A percentile compares a stretch with the other conserved stretches of the same genome.
Evolutionary conservation across 35 echinoderm and acorn worm species (phyloP).

Genomic region (Hemicentrotus pulcherrimus): DNA sequence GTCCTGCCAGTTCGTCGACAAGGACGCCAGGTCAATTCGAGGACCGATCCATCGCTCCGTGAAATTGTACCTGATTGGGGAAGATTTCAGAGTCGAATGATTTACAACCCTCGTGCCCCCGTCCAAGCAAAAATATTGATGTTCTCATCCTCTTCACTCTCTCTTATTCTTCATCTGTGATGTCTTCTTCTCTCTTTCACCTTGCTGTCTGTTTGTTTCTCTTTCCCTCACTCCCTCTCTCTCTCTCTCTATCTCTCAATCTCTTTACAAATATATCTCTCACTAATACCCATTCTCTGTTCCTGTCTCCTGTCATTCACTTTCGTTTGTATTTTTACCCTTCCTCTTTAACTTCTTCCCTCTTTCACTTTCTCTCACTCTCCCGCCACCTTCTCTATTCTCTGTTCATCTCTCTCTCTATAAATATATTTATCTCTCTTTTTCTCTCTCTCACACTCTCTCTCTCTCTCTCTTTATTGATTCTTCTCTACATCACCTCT

Average conservation of each 20-base stretch:
- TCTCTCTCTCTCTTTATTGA: too few relatives aligned
- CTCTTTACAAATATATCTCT: too few relatives aligned
- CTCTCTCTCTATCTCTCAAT: background rate
- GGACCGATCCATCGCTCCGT: background rate
- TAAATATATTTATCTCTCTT: too few relatives aligned
- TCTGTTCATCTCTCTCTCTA: too few relatives aligned
- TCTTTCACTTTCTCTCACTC: background rate
- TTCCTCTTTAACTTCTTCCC: background rate
- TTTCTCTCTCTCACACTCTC: background rate
- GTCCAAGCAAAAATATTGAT: background rate
- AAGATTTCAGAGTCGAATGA: constrained; percentile 19
- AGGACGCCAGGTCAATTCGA: background rate
- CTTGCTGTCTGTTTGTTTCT: background rate
- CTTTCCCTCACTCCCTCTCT: background rate
- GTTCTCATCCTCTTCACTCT: background rate
- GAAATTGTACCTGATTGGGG: constrained; percentile 15
- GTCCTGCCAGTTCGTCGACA: background rate
- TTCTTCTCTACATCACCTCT: too few relatives aligned
- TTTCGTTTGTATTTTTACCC: background rate
- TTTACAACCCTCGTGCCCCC: background rate
- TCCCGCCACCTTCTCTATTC: background rate
- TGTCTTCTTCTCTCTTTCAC: background rate
- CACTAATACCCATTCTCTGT: background rate
- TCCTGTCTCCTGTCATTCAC: background rate
- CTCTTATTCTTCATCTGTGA: background rate